Evolutionary conservation across 2,113 vertebrate species (phyloP).

Genomic region (Ceyx margarethae): DNA sequence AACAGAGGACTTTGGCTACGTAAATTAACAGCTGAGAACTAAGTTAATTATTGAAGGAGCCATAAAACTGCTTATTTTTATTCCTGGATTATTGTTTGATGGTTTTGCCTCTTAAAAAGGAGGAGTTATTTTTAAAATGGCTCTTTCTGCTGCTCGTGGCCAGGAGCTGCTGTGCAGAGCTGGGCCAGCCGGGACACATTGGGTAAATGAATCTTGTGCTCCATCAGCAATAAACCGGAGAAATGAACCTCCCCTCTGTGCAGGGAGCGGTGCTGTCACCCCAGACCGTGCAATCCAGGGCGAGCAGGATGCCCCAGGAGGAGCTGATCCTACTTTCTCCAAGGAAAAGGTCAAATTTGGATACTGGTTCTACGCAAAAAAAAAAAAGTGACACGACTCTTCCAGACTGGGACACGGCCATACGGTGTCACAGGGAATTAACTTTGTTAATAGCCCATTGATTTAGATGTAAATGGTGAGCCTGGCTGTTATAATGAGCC

Average conservation of each 20-base stretch:
- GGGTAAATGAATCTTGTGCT: fast-evolving
- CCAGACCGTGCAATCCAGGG: fast-evolving
- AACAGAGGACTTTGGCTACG: not conserved
- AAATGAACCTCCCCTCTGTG: fast-evolving
- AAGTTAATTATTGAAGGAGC: not conserved
- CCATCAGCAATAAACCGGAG: fast-evolving
- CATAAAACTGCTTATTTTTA: constrained; percentile 25
- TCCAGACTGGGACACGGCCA: fast-evolving
- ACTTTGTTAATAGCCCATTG: not conserved
- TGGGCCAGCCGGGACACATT: fast-evolving
- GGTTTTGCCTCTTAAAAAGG: not conserved
- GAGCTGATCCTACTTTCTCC: not conserved
- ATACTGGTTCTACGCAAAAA: not conserved
- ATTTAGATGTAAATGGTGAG: not conserved
- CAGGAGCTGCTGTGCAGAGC: fast-evolving
- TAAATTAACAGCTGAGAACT: constrained; percentile 25
- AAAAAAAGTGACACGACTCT: not conserved
- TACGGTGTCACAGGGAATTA: not conserved
- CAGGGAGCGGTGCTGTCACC: fast-evolving
- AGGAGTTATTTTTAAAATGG: not conserved
- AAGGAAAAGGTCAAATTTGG: not conserved
- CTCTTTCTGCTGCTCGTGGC: not conserved
- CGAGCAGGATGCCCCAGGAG: not conserved
- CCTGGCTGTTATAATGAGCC: not conserved
- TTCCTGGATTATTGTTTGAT: not conserved